Conservation (phyloP, 1,140 invertebrate genomes). For the Musca vetustissima region DNA sequence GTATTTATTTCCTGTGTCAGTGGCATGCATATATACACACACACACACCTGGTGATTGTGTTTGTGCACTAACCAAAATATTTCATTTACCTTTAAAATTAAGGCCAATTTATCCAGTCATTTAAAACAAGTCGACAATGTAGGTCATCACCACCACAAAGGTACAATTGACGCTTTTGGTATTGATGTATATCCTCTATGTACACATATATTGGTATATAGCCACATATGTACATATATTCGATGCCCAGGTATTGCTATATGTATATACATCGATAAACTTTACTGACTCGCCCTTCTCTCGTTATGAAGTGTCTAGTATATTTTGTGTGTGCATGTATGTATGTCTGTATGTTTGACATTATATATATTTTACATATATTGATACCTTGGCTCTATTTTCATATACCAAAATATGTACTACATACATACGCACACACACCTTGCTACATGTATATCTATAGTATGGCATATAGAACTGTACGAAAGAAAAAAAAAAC, state of each 20-base stretch:
- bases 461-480: not conserved
- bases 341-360: not conserved
- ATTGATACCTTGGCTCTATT: slow-evolving; percentile 21
- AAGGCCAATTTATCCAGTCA: not conserved
- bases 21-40: not conserved
- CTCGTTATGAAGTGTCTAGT: no score
- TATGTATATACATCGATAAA: no score
- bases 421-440: not conserved
- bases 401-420: slow-evolving; percentile 5
- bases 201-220: no score
- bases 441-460: not conserved
- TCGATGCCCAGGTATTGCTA: no score
- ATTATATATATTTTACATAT: slow-evolving; percentile 9
- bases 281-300: no score
- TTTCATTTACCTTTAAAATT: slow-evolving; percentile 12
- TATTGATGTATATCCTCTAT: not conserved
- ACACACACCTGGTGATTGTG: not conserved
- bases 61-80: slow-evolving; percentile 8
- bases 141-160: slow-evolving; percentile 18
- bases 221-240: no score
- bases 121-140: slow-evolving; percentile 16
- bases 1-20: not conserved
- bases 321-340: no score
- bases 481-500: not conserved
- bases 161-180: slow-evolving; percentile 10